Evolutionary conservation across 2,797 vertebrate species (phyloP).

Genomic region (Scyliorhinus canicula): DNA sequence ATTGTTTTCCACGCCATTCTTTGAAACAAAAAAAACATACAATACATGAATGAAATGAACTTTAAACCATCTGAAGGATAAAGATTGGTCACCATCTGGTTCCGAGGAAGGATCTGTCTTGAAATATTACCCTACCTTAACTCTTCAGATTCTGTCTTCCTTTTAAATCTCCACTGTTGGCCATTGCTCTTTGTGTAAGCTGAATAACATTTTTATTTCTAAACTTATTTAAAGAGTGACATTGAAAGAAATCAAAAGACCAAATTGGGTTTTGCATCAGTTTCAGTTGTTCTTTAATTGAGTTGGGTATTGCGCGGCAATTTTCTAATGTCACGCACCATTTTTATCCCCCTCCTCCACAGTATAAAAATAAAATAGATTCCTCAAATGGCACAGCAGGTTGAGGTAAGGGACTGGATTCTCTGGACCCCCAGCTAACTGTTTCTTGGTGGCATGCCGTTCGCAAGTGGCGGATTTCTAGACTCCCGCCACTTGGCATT

Average conservation of each 20-base stretch:
- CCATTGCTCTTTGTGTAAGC: neutral
- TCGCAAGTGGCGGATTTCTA: too few species aligned
- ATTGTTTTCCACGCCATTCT: neutral
- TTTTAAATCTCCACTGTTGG: neutral
- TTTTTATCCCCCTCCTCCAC: neutral
- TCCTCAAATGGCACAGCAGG: neutral
- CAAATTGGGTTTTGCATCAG: neutral
- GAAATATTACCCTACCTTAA: neutral
- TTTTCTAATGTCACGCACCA: neutral
- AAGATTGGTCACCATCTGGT: neutral
- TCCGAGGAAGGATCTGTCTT: neutral
- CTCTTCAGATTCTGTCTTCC: neutral
- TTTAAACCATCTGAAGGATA: neutral
- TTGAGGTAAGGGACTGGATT: too few species aligned
- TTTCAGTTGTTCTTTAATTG: neutral
- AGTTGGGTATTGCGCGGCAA: neutral
- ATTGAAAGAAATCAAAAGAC: neutral
- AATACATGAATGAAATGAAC: neutral
- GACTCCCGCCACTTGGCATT: too few species aligned
- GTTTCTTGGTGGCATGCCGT: too few species aligned
- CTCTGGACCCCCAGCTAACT: too few species aligned
- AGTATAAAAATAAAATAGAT: neutral
- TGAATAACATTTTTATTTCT: neutral
- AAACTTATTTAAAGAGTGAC: neutral
- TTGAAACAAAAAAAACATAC: neutral